Evolutionary conservation across 1,140 invertebrate genomes (phyloP).

Genomic region (Zaprionus taronus): DNA sequence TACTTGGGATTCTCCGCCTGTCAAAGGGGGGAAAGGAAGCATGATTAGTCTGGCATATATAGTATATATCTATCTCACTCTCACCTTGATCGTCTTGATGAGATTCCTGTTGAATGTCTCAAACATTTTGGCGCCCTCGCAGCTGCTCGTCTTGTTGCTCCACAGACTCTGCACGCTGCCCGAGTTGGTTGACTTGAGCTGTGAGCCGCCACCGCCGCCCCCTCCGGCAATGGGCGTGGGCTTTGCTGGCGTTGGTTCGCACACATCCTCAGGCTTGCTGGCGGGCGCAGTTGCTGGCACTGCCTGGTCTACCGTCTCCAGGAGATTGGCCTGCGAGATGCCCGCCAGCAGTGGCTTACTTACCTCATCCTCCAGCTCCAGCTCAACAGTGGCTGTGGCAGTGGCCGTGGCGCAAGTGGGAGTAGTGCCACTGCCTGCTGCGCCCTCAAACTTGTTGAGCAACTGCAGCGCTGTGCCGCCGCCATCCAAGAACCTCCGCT

Average conservation of each 20-base stretch:
- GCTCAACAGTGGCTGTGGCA: neutral
- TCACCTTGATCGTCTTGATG: conserved; percentile 84
- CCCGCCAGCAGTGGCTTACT: conserved; percentile 67
- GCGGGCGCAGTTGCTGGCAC: neutral
- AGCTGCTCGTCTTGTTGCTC: conserved; percentile 82
- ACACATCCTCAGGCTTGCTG: conserved; percentile 66
- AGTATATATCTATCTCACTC: neutral
- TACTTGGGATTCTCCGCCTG: conserved; percentile 81
- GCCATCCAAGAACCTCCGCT: conserved; percentile 72
- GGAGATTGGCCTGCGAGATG: conserved; percentile 60
- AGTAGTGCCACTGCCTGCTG: neutral
- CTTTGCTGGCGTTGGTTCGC: conserved; percentile 54
- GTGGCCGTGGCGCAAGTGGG: neutral
- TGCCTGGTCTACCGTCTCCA: conserved; percentile 30
- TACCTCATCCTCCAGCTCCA: conserved; percentile 69
- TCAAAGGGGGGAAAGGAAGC: neutral
- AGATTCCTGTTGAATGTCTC: conserved; percentile 84
- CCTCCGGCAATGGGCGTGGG: conserved; percentile 15
- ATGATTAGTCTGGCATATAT: neutral
- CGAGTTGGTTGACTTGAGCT: conserved; percentile 71
- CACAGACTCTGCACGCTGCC: conserved; percentile 82
- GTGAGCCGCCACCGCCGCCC: conserved; percentile 35
- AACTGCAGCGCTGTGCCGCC: conserved; percentile 76
- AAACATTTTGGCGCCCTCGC: conserved; percentile 83
- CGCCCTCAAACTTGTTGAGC: conserved; percentile 46